A percentile compares a stretch with the other conserved stretches of the same genome.
phyloP scores from a whole-genome alignment of 2,797 vertebrate genomes.

The Bradypodion ventrale region DNA sequence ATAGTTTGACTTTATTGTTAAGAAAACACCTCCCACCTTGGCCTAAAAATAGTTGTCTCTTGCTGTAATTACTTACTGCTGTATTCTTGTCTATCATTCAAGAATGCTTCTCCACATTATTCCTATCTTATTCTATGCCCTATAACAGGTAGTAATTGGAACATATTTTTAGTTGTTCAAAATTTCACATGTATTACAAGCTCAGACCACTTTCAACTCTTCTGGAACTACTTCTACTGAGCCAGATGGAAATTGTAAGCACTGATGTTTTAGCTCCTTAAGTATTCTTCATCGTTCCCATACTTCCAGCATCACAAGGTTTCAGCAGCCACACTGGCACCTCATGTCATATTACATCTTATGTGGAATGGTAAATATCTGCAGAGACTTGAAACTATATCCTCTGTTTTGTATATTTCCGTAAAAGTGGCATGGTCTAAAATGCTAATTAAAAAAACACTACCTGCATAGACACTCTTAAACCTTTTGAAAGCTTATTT shows the following conservation, averaged over 20 bases:
- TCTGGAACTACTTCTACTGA: constrained; percentile 54
- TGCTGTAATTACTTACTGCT: background rate
- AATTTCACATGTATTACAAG: constrained; percentile 51
- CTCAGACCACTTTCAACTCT: constrained; percentile 47
- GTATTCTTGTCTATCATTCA: background rate
- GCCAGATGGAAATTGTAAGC: constrained; percentile 57
- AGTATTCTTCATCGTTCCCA: constrained; percentile 39
- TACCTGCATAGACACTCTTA: constrained; percentile 51
- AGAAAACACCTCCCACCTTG: background rate
- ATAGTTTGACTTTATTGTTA: background rate
- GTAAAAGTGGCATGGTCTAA: constrained; percentile 55
- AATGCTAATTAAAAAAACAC: constrained; percentile 51
- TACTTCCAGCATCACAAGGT: constrained; percentile 56
- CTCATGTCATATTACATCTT: constrained; percentile 30
- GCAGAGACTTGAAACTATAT: constrained; percentile 46
- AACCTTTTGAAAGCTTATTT: constrained; percentile 31
- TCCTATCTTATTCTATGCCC: constrained; percentile 38
- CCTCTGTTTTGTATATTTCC: constrained; percentile 30
- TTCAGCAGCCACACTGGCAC: constrained; percentile 33
- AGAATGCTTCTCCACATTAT: background rate
- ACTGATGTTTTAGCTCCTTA: constrained; percentile 21
- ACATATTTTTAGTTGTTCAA: constrained; percentile 50
- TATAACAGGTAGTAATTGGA: constrained; percentile 34
- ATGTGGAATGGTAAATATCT: constrained; percentile 55
- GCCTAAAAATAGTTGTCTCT: background rate